phyloP scores from a whole-genome alignment of 2,113 vertebrate genomes.

The Leptodactylus fuscus region DNA sequence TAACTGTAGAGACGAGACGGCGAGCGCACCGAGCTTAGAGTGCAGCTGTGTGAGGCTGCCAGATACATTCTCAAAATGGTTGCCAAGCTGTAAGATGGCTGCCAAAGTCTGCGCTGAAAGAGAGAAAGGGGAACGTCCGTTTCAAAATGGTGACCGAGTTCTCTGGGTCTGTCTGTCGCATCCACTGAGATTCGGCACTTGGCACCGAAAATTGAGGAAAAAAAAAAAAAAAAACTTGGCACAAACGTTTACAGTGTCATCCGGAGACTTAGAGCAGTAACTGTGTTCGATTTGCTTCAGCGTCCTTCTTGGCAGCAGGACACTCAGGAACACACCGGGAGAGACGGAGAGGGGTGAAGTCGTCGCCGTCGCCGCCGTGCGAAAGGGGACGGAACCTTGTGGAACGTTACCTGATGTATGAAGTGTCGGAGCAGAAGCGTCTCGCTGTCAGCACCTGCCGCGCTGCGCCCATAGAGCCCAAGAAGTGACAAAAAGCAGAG shows the following conservation, averaged over 20 bases:
- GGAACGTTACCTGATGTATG: neutral
- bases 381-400: neutral
- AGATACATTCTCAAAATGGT: slow-evolving; percentile 95
- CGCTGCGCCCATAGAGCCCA: neutral
- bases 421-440: neutral
- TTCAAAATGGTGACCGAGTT: slow-evolving; percentile 75
- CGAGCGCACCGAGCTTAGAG: slow-evolving; percentile 73
- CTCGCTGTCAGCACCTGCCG: neutral
- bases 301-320: slow-evolving; percentile 77
- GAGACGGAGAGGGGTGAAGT: slow-evolving; percentile 70
- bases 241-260: slow-evolving; percentile 81
- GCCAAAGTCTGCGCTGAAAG: slow-evolving; percentile 81
- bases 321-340: slow-evolving; percentile 66
- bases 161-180: slow-evolving; percentile 67
- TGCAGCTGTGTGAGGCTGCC: slow-evolving; percentile 81
- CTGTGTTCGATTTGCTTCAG: slow-evolving; percentile 79
- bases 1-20: slow-evolving; percentile 71
- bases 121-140: slow-evolving; percentile 67
- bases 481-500: neutral
- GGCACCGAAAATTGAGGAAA: slow-evolving; percentile 73
- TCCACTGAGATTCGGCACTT: slow-evolving; percentile 83
- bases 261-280: slow-evolving; percentile 87
- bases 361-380: slow-evolving; percentile 64
- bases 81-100: slow-evolving; percentile 98
- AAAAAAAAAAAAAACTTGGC: slow-evolving; percentile 75